Base-by-base conservation (phyloP, 35 echinoderm and acorn worm species). In the Hemicentrotus pulcherrimus region DNA sequence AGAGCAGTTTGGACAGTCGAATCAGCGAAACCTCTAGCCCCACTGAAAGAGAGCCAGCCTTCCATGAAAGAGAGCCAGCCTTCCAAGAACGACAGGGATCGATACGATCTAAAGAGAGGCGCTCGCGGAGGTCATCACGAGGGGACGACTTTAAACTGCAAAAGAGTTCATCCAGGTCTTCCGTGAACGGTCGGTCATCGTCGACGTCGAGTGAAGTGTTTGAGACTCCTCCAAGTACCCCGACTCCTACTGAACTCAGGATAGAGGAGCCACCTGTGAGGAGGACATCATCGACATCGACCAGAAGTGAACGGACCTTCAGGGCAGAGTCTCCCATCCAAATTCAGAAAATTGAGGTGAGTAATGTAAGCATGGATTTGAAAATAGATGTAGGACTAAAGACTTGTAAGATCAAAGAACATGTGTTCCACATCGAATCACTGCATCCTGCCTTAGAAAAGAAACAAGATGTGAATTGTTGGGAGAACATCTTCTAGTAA, bases 81-180 rank as follows among this genome's bases (percentile, higher is more conserved):
- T 61, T 61, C 59, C 47, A 41, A 11, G 46, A 70, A 31, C 86
- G 88, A 12, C 91, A 24, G 48, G 91, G 91, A 58, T 97, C 96
- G 7, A 89, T 95, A 31, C 48, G 95, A 47, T 95, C 91, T 46
- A 95, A 96, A 88, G 97, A 96, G 47, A 96, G 97, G 78, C 94
- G 94, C 41, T 93, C 91, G 30, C 58, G 97, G 33, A 92, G 91
- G 47, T 47, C 59, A 10, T 97, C 95, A 3, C 47, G 91, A 32
- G 48, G 91, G 3, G 91, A 93, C 46, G 91, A 93, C 48, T 47
- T 93, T 5, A 93, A 93, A 46, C 15, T 47, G 48, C 91, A 47
- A 58, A 93, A 93, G 48, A 47, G 48, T 31, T 50, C 48, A 31
- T 58, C 91, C 2, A 93, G n/a, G n/a, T 93, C 91, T 31, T 58